Conservation (phyloP, 2,113 vertebrate genomes). For the Saccopteryx leptura region DNA sequence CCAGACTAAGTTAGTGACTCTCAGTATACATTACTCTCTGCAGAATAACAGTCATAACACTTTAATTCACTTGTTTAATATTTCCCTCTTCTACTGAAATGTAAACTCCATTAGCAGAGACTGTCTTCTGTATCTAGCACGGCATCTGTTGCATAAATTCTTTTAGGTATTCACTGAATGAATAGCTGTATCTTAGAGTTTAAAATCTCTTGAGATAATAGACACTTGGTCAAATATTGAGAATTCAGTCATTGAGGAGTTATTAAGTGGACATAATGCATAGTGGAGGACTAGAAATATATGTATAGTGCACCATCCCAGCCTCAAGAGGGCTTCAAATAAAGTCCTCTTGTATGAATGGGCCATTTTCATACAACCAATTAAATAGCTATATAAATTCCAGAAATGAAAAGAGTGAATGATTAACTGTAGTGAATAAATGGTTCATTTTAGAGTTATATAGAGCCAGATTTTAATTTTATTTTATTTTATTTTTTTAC, state of each 20-base stretch:
- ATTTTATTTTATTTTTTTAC: too few species aligned
- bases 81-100: neutral
- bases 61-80: constrained; percentile 5
- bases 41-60: neutral
- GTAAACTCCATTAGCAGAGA: neutral
- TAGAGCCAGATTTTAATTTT: neutral
- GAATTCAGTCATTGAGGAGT: constrained; percentile 8
- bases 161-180: neutral
- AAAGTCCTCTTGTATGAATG: neutral
- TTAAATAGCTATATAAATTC: neutral
- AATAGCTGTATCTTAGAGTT: constrained; percentile 2
- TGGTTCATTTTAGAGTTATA: neutral
- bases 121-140: neutral
- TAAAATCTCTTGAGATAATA: neutral
- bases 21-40: neutral
- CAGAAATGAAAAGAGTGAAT: neutral
- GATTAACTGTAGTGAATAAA: neutral
- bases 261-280: neutral
- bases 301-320: neutral
- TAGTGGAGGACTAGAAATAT: neutral
- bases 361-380: neutral
- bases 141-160: neutral
- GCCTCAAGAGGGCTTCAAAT: neutral
- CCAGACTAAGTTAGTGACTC: constrained; percentile 9
- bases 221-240: neutral